Evolutionary conservation across 2,113 vertebrate species (phyloP), one percentile per base, ranked within the genome.

Genomic region (Collichthys lucidus): DNA sequence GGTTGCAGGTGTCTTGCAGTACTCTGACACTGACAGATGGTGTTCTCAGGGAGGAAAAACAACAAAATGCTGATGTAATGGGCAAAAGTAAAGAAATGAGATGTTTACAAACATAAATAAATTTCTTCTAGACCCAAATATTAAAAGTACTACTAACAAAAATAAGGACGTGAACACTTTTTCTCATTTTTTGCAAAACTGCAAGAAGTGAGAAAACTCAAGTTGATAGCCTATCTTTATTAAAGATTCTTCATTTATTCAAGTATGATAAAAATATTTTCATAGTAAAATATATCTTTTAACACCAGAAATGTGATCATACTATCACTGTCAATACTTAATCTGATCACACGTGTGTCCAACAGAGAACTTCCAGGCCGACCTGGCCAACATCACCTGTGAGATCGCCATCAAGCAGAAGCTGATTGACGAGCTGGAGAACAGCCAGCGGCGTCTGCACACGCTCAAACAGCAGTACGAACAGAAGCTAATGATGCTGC

Each of bases 321-420:
- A 40, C 6, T 35, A 7, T 35, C 35, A 14, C 24, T 20, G 9
- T 46, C 3, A 24, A 11, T 2, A 4, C 9, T n/a, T 15, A 26
- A 63, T 70, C 31, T 29, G 53, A 17, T 11, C 22, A 0, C 22
- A 0, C 22, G 17, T 56, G 31, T 79, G 40, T 80, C 67, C 40
- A 0, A 35, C 91, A 95, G 95, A 95, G 95, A 96, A 98, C 93
- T 99, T 95, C 89, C 98, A 99, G 87, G 97, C 96, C 10, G 98
- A 99, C 81, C 93, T 99, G 92, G 98, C 98, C 88, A 98, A 99
- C 89, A 98, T 99, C 92, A 99, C 98, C 20, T 99, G 98, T 90
- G 98, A 99, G 95, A 99, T 99, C 88, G 98, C 97, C 79, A 99
- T 99, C 90, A 99, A 99, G 92, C 98, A 99, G 93, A 99, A 99